These are phyloP conservation scores for Stercorarius parasiticus DNA, from an alignment of 2,113 vertebrate species.

Conservation along the genomic window DNA sequence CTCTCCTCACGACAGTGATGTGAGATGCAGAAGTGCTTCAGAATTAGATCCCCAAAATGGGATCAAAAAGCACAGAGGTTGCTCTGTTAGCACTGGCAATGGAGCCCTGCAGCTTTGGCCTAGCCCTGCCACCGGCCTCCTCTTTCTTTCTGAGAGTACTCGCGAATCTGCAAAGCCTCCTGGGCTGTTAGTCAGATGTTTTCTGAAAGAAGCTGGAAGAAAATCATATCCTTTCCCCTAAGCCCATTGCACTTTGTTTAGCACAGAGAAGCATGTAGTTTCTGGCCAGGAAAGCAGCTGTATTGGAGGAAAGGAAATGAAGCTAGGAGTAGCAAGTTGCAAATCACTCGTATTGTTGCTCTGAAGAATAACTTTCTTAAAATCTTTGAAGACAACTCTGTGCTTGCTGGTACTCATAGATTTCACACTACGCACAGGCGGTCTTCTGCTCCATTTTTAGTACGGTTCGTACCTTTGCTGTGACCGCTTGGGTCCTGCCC, in stretches of 20 bases:
- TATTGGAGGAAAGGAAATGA: neutral
- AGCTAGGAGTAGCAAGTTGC: neutral
- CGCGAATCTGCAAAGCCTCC: neutral
- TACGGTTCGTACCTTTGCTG: neutral
- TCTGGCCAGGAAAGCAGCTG: neutral
- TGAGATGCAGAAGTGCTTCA: neutral
- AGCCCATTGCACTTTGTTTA: neutral
- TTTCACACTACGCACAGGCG: neutral
- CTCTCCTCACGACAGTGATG: fast-evolving
- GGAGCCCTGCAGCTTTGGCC: neutral
- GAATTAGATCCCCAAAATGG: neutral
- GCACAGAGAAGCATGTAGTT: neutral
- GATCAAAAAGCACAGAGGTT: neutral
- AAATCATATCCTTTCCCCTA: neutral
- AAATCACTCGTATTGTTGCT: neutral
- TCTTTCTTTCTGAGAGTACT: neutral
- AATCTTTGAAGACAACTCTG: neutral
- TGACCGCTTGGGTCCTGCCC: neutral
- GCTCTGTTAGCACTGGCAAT: neutral
- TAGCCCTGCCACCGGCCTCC: neutral
- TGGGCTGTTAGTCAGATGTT: neutral
- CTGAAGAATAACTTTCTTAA: neutral
- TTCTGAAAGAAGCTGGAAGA: neutral
- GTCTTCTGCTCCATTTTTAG: neutral
- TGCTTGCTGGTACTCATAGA: neutral